Conservation (phyloP, 2,888 invertebrate species). For the Isoperla grammatica region DNA sequence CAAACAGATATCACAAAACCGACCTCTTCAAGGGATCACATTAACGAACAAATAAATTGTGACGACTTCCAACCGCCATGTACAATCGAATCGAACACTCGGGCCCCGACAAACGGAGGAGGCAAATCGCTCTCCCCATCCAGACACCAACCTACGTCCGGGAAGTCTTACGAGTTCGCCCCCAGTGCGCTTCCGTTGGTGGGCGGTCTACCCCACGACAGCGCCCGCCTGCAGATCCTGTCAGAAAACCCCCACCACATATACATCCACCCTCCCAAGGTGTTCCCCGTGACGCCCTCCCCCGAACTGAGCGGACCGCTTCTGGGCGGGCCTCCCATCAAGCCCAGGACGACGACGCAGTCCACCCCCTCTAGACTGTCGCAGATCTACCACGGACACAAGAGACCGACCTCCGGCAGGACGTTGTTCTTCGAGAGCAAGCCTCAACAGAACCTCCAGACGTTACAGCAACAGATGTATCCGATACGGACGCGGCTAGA, state of each 20-base stretch:
- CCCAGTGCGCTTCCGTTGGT: constrained; percentile 17
- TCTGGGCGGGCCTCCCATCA: constrained; percentile 17
- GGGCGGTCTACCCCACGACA: constrained; percentile 11
- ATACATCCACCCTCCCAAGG: constrained; percentile 13
- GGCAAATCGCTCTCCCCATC: not conserved
- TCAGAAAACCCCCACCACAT: constrained; percentile 7
- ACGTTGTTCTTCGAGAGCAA: not conserved
- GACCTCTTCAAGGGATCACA: too few species aligned
- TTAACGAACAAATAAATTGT: too few species aligned
- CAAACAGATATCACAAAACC: too few species aligned
- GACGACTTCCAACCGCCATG: too few species aligned
- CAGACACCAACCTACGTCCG: not conserved
- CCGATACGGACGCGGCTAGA: not conserved
- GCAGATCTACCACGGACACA: not conserved
- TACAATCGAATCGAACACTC: too few species aligned
- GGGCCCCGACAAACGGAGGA: too few species aligned
- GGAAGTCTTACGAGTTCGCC: not conserved
- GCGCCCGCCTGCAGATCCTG: constrained; percentile 17
- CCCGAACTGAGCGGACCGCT: constrained; percentile 23
- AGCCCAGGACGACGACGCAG: too few species aligned
- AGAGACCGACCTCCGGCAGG: not conserved
- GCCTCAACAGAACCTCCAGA: not conserved
- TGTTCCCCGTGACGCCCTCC: constrained; percentile 17
- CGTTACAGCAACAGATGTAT: not conserved
- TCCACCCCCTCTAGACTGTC: too few species aligned